Evolutionary conservation across 1,140 invertebrate species (phyloP).

Genomic region (Drosophila grimshawi): DNA sequence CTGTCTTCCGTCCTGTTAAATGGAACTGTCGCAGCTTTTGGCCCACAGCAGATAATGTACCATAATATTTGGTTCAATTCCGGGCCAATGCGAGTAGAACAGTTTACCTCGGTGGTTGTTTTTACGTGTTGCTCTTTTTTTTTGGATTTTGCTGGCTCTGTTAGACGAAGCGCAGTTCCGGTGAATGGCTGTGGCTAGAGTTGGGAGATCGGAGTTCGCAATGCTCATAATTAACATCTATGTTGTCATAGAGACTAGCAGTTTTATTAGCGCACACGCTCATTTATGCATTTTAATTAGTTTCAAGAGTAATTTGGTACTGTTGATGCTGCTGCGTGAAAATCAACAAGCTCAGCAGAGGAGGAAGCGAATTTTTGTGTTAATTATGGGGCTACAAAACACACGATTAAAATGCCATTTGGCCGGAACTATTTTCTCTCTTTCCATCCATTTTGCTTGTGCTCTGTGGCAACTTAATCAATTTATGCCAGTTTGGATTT

Average conservation of each 20-base stretch:
- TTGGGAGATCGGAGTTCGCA: slow-evolving; percentile 36
- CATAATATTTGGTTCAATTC: slow-evolving; percentile 67
- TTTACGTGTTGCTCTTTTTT: slow-evolving; percentile 15
- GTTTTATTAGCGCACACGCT: slow-evolving; percentile 12
- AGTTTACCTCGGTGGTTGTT: slow-evolving; percentile 44
- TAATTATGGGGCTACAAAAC: slow-evolving; percentile 62
- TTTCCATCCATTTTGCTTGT: neutral
- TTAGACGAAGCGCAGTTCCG: slow-evolving; percentile 71
- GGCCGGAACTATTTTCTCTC: neutral
- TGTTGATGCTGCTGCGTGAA: slow-evolving; percentile 17
- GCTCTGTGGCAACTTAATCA: slow-evolving; percentile 52
- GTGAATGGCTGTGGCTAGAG: slow-evolving; percentile 32
- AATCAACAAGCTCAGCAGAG: slow-evolving; percentile 9
- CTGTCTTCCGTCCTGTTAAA: slow-evolving; percentile 26
- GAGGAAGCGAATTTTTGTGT: slow-evolving; percentile 41
- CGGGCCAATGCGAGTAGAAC: slow-evolving; percentile 38
- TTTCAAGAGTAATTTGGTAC: slow-evolving; percentile 57
- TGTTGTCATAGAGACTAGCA: slow-evolving; percentile 36
- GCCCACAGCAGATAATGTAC: slow-evolving; percentile 66
- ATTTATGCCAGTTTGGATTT: slow-evolving; percentile 57
- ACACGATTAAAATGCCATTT: slow-evolving; percentile 57
- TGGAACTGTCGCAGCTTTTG: slow-evolving; percentile 57
- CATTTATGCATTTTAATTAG: slow-evolving; percentile 73
- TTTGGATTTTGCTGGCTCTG: slow-evolving; percentile 33
- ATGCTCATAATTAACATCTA: slow-evolving; percentile 58